Base-by-base conservation (phyloP, 1,140 invertebrate genomes). In the Trichonephila inaurata region DNA sequence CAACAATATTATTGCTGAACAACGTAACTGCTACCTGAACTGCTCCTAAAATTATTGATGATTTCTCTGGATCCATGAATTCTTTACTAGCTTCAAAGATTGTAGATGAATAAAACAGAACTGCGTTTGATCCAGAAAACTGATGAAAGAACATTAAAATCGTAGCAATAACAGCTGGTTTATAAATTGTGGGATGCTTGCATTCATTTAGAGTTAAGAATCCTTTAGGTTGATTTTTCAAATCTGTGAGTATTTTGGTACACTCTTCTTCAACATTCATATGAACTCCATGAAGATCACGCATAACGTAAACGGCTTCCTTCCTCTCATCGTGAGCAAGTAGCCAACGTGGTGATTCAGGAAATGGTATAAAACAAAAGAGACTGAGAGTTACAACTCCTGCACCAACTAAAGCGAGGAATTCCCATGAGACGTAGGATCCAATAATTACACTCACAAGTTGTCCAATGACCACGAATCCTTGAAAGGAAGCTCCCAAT, bases 121-220 rank as follows among this genome's bases (percentile, higher is more conserved):
- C 97, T 2, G 98, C 98, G 95, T 99, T 99, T 94, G 98, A 98
- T 44, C 98, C 98, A 94, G 97, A 98, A 93, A 99, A 96, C 96
- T 99, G 98, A 96, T 99, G 98, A 96, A 99, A 98, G 95, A 98
- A 97, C 98, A 99, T 99, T 60, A 99, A 96, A 5, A 98, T 98
- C 8, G 99, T 95, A 0, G 97, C 97, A 69, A 99, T 98, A 0
- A 97, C 95, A 18, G 99, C 95, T 0, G 98, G 97, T 94, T 97
- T 97, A 18, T 97, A 94, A 95, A 98, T 97, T 88, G 96, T 96
- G 18, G 96, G 96, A 51, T 96, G 97, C 94, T 98, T 97, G 6
- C 98, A 95, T 94, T 98, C 97, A 86, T 96, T 24, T 96, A 85
- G 10, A 6, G 24, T 60, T 19, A 94, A 97, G 61, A 16, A 83